Evolutionary conservation across 2,888 invertebrate species (phyloP), one percentile per base, ranked within the genome.

Genomic region (Sinodicranocentrus sp.): DNA sequence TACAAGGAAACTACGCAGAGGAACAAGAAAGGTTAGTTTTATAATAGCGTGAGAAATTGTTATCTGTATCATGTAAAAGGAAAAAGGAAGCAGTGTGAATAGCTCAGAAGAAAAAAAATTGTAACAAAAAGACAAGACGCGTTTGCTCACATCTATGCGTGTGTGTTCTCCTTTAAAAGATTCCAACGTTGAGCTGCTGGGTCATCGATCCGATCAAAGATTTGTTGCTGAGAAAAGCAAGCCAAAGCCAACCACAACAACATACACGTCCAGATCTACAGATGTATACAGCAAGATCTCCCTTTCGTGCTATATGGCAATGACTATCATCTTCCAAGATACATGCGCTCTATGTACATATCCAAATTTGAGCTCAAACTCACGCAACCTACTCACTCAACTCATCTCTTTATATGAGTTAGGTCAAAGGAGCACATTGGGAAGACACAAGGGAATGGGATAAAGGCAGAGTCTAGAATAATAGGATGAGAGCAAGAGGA

Each of bases 201-300:
- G 82, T 82, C 82, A 82, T 82, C 82, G 82, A 82, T 82, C 82
- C 82, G 75, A 82, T 82, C 82, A 73, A 63, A 68, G 59, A 73
- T 65, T 72, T 78, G 15, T 43, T 28, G 15, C 65, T 43, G 44
- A 43, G n/a, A 10, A 44, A 63, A 61, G 59, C 33, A 67, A 76
- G 77, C 68, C 28, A 77, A 68, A 52, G 17, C 26, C 59, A 77
- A 77, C 77, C 63, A 33, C 63, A 75, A 68, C 65, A 76, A 73
- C 73, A 25, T 54, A 57, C 33, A 61, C 61, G 17, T 28, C 23
- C 61, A 5, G 23, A 61, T 17, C 19, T 1, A 15, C 23, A 28
- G n/a, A 61, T 61, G n/a, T 2, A 48, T 2, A 61, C 48, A 39
- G 15, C 43, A 43, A 26, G 63, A 63, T 10, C 17, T 25, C 23